phyloP scores from a whole-genome alignment of 2,797 vertebrate genomes.

The Melanotaenia maccullochi region DNA sequence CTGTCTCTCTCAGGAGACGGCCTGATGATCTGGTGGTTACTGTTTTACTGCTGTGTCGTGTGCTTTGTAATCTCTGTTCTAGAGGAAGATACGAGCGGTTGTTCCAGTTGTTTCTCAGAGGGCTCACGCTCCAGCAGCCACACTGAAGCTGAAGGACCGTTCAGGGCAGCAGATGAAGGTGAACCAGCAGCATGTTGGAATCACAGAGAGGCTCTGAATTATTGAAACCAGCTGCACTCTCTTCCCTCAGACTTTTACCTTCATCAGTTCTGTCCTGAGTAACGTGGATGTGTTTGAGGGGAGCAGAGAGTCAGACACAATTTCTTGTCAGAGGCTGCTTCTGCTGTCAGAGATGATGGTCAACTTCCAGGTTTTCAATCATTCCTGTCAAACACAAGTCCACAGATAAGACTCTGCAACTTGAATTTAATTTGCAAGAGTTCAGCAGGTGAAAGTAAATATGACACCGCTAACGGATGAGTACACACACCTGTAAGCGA shows the following conservation, averaged over 20 bases:
- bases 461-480: too few relatives aligned
- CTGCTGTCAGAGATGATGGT: too few relatives aligned
- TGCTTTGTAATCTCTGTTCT: slow-evolving; percentile 19
- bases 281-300: slow-evolving; percentile 8
- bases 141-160: slow-evolving; percentile 43
- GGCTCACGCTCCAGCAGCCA: slow-evolving; percentile 13
- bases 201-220: slow-evolving; percentile 3
- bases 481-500: too few relatives aligned
- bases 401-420: background rate
- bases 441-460: too few relatives aligned
- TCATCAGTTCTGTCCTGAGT: background rate
- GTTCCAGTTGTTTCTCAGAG: slow-evolving; percentile 29
- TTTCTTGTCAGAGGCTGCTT: too few relatives aligned
- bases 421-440: too few relatives aligned
- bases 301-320: background rate
- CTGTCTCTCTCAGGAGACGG: slow-evolving; percentile 2
- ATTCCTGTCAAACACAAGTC: background rate
- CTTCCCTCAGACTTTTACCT: background rate
- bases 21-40: slow-evolving; percentile 10
- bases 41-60: slow-evolving; percentile 19
- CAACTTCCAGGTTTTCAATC: background rate
- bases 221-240: slow-evolving; percentile 22
- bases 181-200: slow-evolving; percentile 21
- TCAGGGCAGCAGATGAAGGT: slow-evolving; percentile 35
- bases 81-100: slow-evolving; percentile 22